Evolutionary conservation across 30 jellyfish, hydroid and myxozoan genomes (phyloP).

Genomic region (Turritopsis rubra): DNA sequence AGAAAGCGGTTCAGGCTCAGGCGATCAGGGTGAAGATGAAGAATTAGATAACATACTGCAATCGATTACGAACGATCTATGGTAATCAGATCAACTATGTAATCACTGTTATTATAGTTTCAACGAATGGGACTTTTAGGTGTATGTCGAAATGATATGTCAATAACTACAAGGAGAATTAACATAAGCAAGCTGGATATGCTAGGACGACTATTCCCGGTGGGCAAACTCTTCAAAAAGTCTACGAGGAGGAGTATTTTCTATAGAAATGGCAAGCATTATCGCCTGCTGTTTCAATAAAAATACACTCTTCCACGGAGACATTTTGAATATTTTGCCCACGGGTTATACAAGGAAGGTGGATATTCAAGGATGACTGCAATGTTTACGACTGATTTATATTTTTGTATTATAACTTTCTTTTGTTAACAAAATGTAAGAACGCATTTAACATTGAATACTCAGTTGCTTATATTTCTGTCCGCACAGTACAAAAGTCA

Average conservation of each 20-base stretch:
- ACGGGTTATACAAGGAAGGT: background rate
- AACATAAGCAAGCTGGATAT: background rate
- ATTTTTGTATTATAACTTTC: background rate
- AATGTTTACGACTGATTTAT: background rate
- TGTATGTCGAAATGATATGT: background rate
- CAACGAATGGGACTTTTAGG: background rate
- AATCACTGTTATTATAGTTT: no score
- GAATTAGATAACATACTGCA: conserved; percentile 29
- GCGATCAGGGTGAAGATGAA: conserved; percentile 24
- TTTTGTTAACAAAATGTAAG: no score
- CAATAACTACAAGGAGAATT: background rate
- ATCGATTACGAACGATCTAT: conserved; percentile 7
- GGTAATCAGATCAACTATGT: background rate
- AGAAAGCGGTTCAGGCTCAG: conserved; percentile 26
- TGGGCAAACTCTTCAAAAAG: no score
- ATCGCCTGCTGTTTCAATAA: no score
- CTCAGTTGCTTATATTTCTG: background rate
- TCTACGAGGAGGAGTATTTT: no score
- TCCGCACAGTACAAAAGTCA: no score
- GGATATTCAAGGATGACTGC: background rate
- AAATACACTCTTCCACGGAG: no score
- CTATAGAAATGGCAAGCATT: no score
- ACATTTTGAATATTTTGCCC: no score
- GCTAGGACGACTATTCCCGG: background rate
- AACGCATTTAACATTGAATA: background rate